phyloP scores from a whole-genome alignment of 2,888 invertebrate species.

The Heliothis peltigera region DNA sequence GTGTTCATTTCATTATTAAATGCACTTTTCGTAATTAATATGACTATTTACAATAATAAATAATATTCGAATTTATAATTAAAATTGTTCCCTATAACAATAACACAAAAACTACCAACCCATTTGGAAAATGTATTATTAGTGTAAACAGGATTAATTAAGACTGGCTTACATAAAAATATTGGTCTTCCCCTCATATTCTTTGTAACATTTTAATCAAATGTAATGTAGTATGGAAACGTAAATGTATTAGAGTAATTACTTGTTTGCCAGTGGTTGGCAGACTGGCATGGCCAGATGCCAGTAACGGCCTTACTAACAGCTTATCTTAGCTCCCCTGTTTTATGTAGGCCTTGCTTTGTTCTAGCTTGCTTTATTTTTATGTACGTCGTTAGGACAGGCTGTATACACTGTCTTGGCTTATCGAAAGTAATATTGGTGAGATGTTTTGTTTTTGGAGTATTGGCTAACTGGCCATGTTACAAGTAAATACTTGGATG shows the following conservation, averaged over 20 bases:
- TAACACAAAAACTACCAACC: too few relatives aligned
- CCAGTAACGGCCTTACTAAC: constrained; percentile 64
- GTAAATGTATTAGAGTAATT: constrained; percentile 58
- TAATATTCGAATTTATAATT: background rate
- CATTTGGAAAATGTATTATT: background rate
- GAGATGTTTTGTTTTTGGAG: background rate
- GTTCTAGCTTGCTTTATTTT: constrained; percentile 39
- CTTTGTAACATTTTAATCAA: constrained; percentile 49
- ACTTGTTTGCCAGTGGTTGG: constrained; percentile 51
- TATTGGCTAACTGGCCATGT: background rate
- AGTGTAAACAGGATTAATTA: constrained; percentile 30
- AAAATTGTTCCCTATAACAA: constrained; percentile 3
- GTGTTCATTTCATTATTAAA: too few relatives aligned
- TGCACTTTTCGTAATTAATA: background rate
- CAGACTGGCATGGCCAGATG: constrained; percentile 62
- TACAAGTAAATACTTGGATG: background rate
- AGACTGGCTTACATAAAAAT: constrained; percentile 30
- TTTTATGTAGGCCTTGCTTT: constrained; percentile 50
- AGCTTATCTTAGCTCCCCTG: constrained; percentile 64
- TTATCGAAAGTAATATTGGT: constrained; percentile 27
- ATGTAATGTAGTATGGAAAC: constrained; percentile 43
- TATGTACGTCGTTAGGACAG: constrained; percentile 36
- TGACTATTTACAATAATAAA: background rate
- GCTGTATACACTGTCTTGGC: constrained; percentile 25
- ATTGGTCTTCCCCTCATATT: constrained; percentile 20